phyloP scores from a whole-genome alignment of 2,888 invertebrate genomes.

The Lycocerus yunnanus region DNA sequence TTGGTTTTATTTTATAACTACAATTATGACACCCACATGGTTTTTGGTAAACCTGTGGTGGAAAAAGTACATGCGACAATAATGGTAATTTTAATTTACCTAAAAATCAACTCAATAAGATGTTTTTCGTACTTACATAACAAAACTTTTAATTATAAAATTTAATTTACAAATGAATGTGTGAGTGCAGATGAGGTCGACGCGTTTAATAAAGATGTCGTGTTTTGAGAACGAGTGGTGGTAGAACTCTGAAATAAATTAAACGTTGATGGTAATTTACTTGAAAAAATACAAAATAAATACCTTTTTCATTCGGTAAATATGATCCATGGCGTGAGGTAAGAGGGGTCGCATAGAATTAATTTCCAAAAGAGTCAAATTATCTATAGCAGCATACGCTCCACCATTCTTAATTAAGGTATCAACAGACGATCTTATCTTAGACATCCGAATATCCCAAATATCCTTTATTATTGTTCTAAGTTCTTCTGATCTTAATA shows the following conservation, averaged over 20 bases:
- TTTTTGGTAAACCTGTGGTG: too few relatives aligned
- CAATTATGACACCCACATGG: too few relatives aligned
- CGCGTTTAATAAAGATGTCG: neutral
- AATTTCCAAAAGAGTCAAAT: conserved; percentile 90
- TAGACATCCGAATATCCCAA: conserved; percentile 94
- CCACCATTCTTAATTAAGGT: conserved; percentile 82
- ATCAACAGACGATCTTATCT: conserved; percentile 87
- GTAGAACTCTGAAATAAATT: neutral
- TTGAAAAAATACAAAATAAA: neutral
- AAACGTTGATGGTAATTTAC: neutral
- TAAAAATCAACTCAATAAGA: too few relatives aligned
- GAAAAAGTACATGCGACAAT: too few relatives aligned
- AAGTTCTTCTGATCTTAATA: conserved; percentile 83
- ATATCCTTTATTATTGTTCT: conserved; percentile 94
- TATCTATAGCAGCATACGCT: conserved; percentile 84
- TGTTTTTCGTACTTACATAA: neutral
- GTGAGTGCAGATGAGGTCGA: neutral
- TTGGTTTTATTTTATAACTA: too few relatives aligned
- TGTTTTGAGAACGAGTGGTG: neutral
- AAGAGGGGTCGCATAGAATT: conserved; percentile 86
- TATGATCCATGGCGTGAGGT: conserved; percentile 81
- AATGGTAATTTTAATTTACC: too few relatives aligned
- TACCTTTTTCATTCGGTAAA: conserved; percentile 56
- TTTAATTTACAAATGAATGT: neutral
- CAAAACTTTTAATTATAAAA: neutral